A percentile compares a stretch with the other conserved stretches of the same genome.
phyloP scores from a whole-genome alignment of 1,140 invertebrate genomes.

The Lutraria rhynchaena region DNA sequence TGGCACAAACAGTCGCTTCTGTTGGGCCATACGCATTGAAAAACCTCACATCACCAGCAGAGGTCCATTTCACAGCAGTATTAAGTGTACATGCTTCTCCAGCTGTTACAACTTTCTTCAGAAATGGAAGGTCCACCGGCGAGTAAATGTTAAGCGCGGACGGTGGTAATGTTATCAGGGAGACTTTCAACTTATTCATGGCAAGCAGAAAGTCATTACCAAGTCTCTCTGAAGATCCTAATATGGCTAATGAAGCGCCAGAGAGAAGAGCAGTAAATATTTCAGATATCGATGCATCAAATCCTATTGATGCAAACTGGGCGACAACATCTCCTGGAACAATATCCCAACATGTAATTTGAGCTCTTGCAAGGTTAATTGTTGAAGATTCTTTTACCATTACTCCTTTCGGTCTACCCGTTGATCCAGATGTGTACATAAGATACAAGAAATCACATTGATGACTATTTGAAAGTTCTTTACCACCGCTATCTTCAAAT shows the following conservation, averaged over 20 bases:
- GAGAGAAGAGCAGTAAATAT: constrained; percentile 68
- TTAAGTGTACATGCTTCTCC: constrained; percentile 69
- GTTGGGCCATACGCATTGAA: constrained; percentile 72
- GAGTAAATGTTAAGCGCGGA: constrained; percentile 69
- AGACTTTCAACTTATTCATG: constrained; percentile 63
- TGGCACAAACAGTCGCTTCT: constrained; percentile 71
- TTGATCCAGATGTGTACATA: constrained; percentile 73
- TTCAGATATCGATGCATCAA: constrained; percentile 70
- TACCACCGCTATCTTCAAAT: constrained; percentile 17
- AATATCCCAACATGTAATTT: constrained; percentile 65
- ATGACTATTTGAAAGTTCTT: not conserved
- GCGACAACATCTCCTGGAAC: constrained; percentile 59
- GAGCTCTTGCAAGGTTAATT: constrained; percentile 64
- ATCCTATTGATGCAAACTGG: constrained; percentile 72
- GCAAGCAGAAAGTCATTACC: constrained; percentile 65
- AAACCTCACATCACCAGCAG: constrained; percentile 52
- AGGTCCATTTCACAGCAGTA: constrained; percentile 68
- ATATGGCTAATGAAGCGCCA: constrained; percentile 64
- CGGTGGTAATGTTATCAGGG: constrained; percentile 66
- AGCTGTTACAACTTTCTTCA: constrained; percentile 66
- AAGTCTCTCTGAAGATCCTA: constrained; percentile 61
- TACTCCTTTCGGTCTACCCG: constrained; percentile 70
- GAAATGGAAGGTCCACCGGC: constrained; percentile 61
- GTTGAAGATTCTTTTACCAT: constrained; percentile 61
- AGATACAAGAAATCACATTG: constrained; percentile 61